Evolutionary conservation across 2,797 vertebrate genomes (phyloP), one percentile per base, ranked within the genome.

Genomic region (Sebastolobus altivelis): DNA sequence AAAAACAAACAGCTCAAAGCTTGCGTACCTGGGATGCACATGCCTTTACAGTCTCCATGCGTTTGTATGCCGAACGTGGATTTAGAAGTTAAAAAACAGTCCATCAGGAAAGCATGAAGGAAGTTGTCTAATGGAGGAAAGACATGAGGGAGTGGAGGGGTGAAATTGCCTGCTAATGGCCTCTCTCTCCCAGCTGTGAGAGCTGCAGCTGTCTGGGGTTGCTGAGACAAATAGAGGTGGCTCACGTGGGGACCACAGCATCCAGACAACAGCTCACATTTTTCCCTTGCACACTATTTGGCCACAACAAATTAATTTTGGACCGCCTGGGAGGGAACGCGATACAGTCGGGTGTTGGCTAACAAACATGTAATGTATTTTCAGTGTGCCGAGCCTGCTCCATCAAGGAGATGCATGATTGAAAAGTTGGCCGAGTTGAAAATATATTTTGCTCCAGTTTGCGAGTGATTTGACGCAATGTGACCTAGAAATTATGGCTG

Each of bases 251-350:
- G 89, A 88, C 81, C 10, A 3, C 62, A 55, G 82, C 87, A 81
- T 88, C 84, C 86, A 87, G 74, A 88, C 85, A 89, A 84, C 77
- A 73, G 77, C 80, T 74, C 77, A 70, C 46, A 79, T 70, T 85
- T 88, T 82, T 77, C 49, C 72, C 74, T 40, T 49, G 29, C 81
- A 80, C 83, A 89, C 79, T 77, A 80, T 89, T 90, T 90, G 88
- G 85, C 87, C 88, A 81, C 85, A 86, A 85, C 88, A 92, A 93
- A 94, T 94, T 86, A 80, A 94, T 93, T 90, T 86, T 7, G 77
- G 83, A 86, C 88, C 40, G 63, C 85, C 87, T 16, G 75, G 85
- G 81, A 87, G 84, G 70, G 59, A 69, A 46, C 11, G 20, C 25
- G 72, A 83, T 87, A 83, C 87, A 79, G 84, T 83, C 85, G 90